Base-by-base conservation (phyloP, 2,888 invertebrate genomes). In the Capitulum mitella region DNA sequence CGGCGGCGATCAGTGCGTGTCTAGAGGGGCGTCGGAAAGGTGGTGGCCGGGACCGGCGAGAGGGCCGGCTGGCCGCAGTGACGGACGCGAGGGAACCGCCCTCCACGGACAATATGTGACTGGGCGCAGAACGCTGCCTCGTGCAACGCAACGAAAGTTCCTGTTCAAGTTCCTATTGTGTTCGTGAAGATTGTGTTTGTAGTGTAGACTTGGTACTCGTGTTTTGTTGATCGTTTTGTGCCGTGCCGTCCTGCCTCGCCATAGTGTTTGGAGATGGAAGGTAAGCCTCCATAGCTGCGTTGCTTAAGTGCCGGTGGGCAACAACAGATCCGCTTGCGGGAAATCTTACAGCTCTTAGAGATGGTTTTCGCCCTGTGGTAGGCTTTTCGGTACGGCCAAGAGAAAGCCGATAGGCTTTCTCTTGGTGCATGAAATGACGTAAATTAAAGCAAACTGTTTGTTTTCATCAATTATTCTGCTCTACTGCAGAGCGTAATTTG, bases 141-240 rank as follows among this genome's bases (percentile, higher is more conserved):
- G 64, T 34, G 64, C 64, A 64, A 64, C 64, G 70, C 40, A 70
- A 70, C 70, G 70, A 70, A 70, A 70, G 70, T 70, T 70, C 70
- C 70, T 70, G 1, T 40, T 10, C 1, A 64, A 70, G 70, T 70
- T 70, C 70, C 70, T 70, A 70, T 22, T 70, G 64, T 64, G 29
- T 64, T 32, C 22, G 51, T 22, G 48, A 43, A 43, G 43, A 43
- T 43, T n/a, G 58, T 58, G n/a, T 58, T 40, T 70, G 37, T 70
- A n/a, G 40, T 70, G 34, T 14, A 34, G n/a, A 29, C 6, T 8
- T 29, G 29, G 26, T 34, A 29, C 6, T 1, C 5, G 64, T 34
- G 34, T 16, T 32, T 34, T 6, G 64, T 8, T 10, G 19, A 34
- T 34, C 5, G 61, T 29, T n/a, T 5, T 61, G 16, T 61, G 12